Evolutionary conservation across 2,888 invertebrate genomes (phyloP).

Genomic region (Teleiodes luculella): DNA sequence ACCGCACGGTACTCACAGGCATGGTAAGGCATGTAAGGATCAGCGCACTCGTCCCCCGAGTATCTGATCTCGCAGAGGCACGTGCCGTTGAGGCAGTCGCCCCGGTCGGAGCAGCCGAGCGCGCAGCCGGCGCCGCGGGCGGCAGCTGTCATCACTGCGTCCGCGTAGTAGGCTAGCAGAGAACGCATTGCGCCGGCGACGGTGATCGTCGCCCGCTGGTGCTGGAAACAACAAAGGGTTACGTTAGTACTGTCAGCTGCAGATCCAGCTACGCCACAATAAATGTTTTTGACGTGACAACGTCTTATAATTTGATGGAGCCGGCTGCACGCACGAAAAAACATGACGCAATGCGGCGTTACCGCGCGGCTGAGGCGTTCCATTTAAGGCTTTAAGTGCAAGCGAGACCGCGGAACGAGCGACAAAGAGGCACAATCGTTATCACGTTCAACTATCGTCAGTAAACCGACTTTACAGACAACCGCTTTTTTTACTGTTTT

Average conservation of each 20-base stretch:
- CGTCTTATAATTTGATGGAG: no score
- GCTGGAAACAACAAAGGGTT: conserved; percentile 38
- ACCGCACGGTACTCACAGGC: conserved; percentile 53
- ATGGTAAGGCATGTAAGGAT: conserved; percentile 90
- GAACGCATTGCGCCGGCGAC: conserved; percentile 67
- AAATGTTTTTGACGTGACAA: no score
- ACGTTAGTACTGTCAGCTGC: background rate
- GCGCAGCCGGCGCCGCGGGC: conserved; percentile 78
- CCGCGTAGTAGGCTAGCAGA: conserved; percentile 70
- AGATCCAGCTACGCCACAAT: no score
- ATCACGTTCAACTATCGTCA: no score
- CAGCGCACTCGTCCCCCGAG: conserved; percentile 89
- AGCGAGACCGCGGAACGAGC: no score
- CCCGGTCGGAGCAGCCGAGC: conserved; percentile 91
- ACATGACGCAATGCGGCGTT: no score
- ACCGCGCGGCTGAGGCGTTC: no score
- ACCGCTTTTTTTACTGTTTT: no score
- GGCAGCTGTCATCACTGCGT: conserved; percentile 67
- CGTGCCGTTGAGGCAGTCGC: conserved; percentile 94
- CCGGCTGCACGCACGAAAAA: no score
- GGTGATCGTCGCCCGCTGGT: conserved; percentile 42
- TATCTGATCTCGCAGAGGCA: conserved; percentile 94
- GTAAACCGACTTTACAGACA: no score
- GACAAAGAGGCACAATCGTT: no score
- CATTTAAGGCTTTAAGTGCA: no score